Conservation (phyloP, 2,888 invertebrate genomes). For the Agriopis marginaria region DNA sequence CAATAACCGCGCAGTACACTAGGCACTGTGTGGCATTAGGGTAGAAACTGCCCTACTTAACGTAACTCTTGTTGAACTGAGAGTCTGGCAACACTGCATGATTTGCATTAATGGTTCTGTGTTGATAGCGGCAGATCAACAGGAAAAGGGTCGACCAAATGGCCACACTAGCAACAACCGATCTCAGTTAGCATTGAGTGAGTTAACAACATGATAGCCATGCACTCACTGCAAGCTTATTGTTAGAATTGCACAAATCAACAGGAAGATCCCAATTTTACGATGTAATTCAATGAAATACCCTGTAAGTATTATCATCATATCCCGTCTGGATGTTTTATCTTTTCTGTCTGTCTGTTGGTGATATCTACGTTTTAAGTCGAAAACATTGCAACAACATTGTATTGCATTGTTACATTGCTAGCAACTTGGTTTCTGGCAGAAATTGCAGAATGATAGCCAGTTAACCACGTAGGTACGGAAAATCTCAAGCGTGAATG, state of each 20-base stretch:
- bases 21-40: background rate
- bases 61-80: background rate
- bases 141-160: background rate
- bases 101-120: background rate
- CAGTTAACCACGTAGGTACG: too few relatives aligned
- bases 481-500: too few relatives aligned
- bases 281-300: background rate
- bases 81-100: background rate
- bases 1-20: constrained; percentile 2
- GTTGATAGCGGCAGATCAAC: background rate
- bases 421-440: too few relatives aligned
- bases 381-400: too few relatives aligned
- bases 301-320: background rate
- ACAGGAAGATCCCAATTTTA: background rate
- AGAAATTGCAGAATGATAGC: too few relatives aligned
- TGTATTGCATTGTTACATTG: too few relatives aligned
- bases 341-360: too few relatives aligned
- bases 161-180: background rate
- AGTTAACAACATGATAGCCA: background rate
- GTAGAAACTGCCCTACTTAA: background rate
- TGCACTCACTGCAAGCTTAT: background rate
- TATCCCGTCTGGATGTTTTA: too few relatives aligned
- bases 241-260: background rate
- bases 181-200: background rate
- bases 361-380: too few relatives aligned